Evolutionary conservation across 2,797 vertebrate genomes (phyloP), one percentile per base, ranked within the genome.

Genomic region (Knipowitschia caucasica): DNA sequence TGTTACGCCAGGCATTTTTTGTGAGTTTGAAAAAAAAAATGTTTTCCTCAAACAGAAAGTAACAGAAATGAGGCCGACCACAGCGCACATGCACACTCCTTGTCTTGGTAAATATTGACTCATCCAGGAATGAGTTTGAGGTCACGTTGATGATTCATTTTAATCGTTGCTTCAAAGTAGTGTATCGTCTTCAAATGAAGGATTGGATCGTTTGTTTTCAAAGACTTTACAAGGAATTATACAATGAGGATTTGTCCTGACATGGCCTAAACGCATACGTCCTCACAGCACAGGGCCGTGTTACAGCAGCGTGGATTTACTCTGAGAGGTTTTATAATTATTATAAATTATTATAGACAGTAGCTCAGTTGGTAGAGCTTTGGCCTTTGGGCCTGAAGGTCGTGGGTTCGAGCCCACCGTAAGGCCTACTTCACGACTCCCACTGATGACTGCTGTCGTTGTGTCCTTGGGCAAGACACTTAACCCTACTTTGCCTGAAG

Each of bases 71-170:
- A 10, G 36, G 10, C 34, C 17, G 34, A 36, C 36, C 12, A 21
- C 36, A 39, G 18, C 10, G 8, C 10, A 4, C 21, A 39, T 14
- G 44, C 20, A 45, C 43, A 12, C 4, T 7, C n/a, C 15, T 29
- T 20, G 26, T 18, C 44, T 12, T 8, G 5, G 40, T 15, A 43
- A 59, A 60, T 63, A 63, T 53, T 68, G 56, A 65, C 59, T 55
- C 38, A 52, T 56, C 31, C 49, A 2, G 25, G 9, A 29, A 29
- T 5, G 15, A 20, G 26, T 1, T 26, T 4, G 1, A 33, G 3
- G 5, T 39, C 59, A 51, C 45, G 54, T 31, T 5, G 45, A 24
- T 14, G 44, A 63, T 62, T 29, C 20, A 7, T 33, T 56, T 33
- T 40, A 20, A 34, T 23, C 11, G 29, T 6, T 9, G 34, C 1